Percentiles rank a stretch among this genome's conserved stretches.
These are phyloP conservation scores for Echeneis naucrates DNA, from an alignment of 2,797 vertebrate genomes.

Conservation along the genomic window DNA sequence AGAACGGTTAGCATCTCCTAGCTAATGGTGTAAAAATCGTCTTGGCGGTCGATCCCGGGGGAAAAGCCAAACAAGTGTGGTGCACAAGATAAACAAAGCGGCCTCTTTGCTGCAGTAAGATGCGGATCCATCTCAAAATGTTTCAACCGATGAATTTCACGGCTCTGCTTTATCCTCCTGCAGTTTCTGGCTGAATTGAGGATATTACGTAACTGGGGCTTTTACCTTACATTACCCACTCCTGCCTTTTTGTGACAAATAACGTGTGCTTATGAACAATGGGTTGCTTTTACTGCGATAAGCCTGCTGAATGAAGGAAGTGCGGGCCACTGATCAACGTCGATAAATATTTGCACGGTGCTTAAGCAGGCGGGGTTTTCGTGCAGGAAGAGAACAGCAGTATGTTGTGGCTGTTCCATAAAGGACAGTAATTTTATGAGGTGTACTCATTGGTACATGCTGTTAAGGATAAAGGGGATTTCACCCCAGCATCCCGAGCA, in stretches of 20 bases:
- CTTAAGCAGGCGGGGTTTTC: not conserved
- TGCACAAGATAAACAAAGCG: not conserved
- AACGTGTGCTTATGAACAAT: not conserved
- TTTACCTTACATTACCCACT: not conserved
- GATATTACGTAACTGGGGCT: conserved; percentile 54
- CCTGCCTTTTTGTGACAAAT: not conserved
- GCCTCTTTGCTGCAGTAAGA: rapidly evolving
- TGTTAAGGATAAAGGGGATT: not conserved
- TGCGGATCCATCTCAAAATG: rapidly evolving
- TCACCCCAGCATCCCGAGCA: not conserved
- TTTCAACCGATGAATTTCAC: rapidly evolving
- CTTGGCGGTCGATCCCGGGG: conserved; percentile 43
- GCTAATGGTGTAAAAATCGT: conserved; percentile 48
- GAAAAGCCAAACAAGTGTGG: not conserved
- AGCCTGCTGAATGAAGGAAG: not conserved
- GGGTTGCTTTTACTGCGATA: not conserved
- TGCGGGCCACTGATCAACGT: no score
- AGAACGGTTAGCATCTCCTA: conserved; percentile 44
- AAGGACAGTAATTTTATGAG: not conserved
- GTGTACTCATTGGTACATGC: not conserved
- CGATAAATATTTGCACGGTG: not conserved
- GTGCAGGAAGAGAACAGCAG: not conserved
- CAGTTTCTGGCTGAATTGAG: conserved; percentile 10
- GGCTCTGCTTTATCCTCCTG: not conserved
- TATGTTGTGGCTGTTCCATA: not conserved